Evolutionary conservation across 1,140 invertebrate genomes (phyloP), one percentile per base, ranked within the genome.

Genomic region (Atta cephalotes): DNA sequence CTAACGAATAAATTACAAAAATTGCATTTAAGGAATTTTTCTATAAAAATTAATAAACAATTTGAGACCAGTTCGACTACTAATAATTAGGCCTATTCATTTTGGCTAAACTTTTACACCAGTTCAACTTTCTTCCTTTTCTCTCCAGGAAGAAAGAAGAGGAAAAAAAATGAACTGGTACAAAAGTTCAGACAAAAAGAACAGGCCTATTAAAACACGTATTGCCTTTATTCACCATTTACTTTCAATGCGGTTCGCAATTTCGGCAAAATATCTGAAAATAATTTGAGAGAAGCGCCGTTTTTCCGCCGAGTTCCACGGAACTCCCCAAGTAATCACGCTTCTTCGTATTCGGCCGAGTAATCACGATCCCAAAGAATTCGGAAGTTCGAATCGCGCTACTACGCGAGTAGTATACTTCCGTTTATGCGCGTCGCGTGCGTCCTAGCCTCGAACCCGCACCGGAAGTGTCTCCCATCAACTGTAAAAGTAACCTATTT

Each of bases 401-500:
- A 60, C 49, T 56, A 56, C 31, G 63, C 9, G 4, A 56, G 16
- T 56, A 45, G 39, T n/a, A 12, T 6, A 9, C 49, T 81, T 81
- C 65, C 63, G 63, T 9, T 56, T 4, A 18, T 81, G 78, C 63
- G 78, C 28, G 7, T 3, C 2, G 18, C 28, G 14, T n/a, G 28
- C 51, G 4, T 56, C 9, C 39, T 81, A 81, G 49, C 65, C 49
- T 70, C 49, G 9, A 70, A 70, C 4, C 65, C 51, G 12, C n/a
- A 14, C 49, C 78, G 78, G 63, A 81, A 81, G 31, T 70, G 21
- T 16, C 16, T 1, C 2, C 21, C n/a, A 1, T 70, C 35, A 14
- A 5, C 5, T 18, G 14, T 0, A 9, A 14, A 56, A 4, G 5
- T 25, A 39, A 66, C 45, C 45, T 18, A 39, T 9, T 70, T 81